Percentiles rank a stretch among this genome's conserved stretches.
These are phyloP conservation scores for Caenorhabditis doughertyi DNA, from an alignment of 2,888 invertebrate genomes.

Conservation along the genomic window DNA sequence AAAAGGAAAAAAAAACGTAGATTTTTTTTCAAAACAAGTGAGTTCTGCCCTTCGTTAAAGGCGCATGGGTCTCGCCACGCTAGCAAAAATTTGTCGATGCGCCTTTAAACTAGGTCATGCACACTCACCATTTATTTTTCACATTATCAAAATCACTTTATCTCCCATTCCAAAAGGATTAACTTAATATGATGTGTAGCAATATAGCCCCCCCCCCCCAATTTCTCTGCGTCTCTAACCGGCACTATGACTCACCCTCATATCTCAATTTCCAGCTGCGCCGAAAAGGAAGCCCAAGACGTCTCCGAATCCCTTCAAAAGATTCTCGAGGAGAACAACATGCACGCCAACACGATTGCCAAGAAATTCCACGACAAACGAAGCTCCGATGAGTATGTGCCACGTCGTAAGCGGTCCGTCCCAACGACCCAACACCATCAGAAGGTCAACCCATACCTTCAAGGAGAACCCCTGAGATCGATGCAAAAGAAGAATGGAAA, in stretches of 20 bases:
- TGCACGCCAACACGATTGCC: conserved; percentile 81
- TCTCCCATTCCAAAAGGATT: no score
- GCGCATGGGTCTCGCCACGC: no score
- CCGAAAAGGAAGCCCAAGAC: conserved; percentile 72
- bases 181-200: no score
- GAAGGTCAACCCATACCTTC: conserved; percentile 80
- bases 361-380: conserved; percentile 82
- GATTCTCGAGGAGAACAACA: conserved; percentile 78
- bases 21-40: no score
- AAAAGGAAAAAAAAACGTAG: no score
- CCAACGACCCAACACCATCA: conserved; percentile 57
- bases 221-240: no score
- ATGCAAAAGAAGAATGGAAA: conserved; percentile 81
- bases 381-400: conserved; percentile 74
- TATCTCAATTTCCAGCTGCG: conserved; percentile 67
- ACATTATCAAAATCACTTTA: no score
- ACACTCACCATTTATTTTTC: no score
- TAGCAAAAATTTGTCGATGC: no score
- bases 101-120: no score
- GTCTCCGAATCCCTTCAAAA: conserved; percentile 74
- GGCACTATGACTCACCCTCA: not conserved
- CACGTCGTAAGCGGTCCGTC: conserved; percentile 78
- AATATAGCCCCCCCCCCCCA: no score
- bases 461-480: conserved; percentile 78
- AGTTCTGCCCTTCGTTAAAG: no score